Base-by-base conservation (phyloP, 2,797 vertebrate species). In the Rachycentron canadum region DNA sequence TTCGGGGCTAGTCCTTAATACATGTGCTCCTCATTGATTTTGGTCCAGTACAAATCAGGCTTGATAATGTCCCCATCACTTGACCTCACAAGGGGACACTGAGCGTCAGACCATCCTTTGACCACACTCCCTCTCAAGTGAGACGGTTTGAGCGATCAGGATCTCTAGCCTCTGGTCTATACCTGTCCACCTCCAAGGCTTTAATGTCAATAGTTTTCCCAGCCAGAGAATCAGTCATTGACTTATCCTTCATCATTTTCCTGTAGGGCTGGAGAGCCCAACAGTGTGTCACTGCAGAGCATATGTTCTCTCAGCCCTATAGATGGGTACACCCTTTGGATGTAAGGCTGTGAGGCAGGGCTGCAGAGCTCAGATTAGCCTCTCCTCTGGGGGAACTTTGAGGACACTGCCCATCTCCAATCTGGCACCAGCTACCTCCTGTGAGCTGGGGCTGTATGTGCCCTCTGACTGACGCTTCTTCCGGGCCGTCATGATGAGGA, bases 331-430 rank as follows among this genome's bases (percentile, higher is more conserved):
- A 80, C 78, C 82, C 66, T 73, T 56, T 55, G 63, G 67, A 75
- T 78, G 74, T 50, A 32, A 75, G 32, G 62, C 49, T 64, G 52
- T 21, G 57, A 63, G 50, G 56, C 26, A 19, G 28, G 30, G 45
- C 49, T 49, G 38, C n/a, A 38, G 17, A 25, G 34, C 62, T 95
- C 92, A 98, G 89, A 99, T 99, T 56, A 99, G 92, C 85, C 98
- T 96, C 94, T 99, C 98, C 63, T 99, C 98, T 0, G 98, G 98
- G 0, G 98, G 98, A 86, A 99, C 97, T 92, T 99, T 99, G 63
- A 99, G 96, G 25, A 99, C 97, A 36, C 95, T 99, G 94, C 98
- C 98, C 98, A 99, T 99, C 93, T 99, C 98, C 82, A 99, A 79
- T 52, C 98, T 94, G 38, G 98, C 98, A 40, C 98, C 98, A 0